phyloP scores from a whole-genome alignment of 2,888 invertebrate genomes.

The Zonitis immaculata region DNA sequence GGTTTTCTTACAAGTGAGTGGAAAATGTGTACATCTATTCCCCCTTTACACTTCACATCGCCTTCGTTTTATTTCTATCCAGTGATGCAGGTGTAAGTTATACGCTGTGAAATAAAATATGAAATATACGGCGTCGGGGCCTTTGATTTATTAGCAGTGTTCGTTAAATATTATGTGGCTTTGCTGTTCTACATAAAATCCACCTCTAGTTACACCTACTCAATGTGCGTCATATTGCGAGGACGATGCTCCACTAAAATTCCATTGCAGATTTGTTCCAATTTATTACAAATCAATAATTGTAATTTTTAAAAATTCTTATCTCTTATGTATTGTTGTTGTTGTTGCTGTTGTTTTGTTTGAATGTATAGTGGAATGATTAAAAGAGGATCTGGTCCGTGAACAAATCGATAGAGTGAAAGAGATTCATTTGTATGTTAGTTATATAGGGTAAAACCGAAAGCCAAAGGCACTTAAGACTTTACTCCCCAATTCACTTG shows the following conservation, averaged over 20 bases:
- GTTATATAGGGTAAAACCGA: slow-evolving; percentile 37
- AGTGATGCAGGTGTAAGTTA: slow-evolving; percentile 45
- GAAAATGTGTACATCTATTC: slow-evolving; percentile 3
- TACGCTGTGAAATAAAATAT: slow-evolving; percentile 45
- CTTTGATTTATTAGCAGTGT: slow-evolving; percentile 48
- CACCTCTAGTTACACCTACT: not conserved
- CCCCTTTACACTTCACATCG: slow-evolving; percentile 9
- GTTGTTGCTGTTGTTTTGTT: not conserved
- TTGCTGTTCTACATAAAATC: not conserved
- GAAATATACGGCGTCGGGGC: slow-evolving; percentile 45
- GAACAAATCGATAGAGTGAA: slow-evolving; percentile 33
- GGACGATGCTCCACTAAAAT: not conserved
- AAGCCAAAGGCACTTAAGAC: slow-evolving; percentile 41
- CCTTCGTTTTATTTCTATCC: slow-evolving; percentile 24
- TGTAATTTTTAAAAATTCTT: too few species aligned
- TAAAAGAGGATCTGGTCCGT: slow-evolving; percentile 18
- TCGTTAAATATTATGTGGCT: slow-evolving; percentile 42
- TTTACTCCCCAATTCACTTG: slow-evolving; percentile 39
- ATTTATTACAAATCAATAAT: too few species aligned
- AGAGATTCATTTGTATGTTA: slow-evolving; percentile 36
- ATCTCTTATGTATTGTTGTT: not conserved
- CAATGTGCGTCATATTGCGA: not conserved
- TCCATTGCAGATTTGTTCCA: too few species aligned
- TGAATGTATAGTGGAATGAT: slow-evolving; percentile 8
- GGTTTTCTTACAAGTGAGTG: slow-evolving; percentile 1